These are phyloP conservation scores for Batillaria attramentaria DNA, from an alignment of 1,140 invertebrate genomes.

Conservation along the genomic window DNA sequence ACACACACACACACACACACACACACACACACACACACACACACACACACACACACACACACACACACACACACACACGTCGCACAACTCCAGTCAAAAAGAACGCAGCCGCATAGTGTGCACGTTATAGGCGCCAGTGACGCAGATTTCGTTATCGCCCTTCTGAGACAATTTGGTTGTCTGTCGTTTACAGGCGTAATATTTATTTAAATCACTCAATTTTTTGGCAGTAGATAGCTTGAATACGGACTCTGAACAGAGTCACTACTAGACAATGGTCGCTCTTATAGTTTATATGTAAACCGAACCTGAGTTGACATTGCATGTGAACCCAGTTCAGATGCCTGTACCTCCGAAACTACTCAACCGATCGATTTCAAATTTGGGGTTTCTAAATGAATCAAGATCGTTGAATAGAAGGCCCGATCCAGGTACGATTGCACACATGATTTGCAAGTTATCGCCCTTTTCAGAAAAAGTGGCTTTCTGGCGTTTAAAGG, in stretches of 20 bases:
- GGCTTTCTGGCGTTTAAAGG: too few species aligned
- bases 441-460: too few species aligned
- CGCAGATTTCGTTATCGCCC: not conserved
- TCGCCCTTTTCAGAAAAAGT: too few species aligned
- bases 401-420: too few species aligned
- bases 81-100: not conserved
- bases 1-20: not conserved
- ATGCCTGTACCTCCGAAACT: too few species aligned
- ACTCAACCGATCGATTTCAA: too few species aligned
- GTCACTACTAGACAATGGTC: too few species aligned
- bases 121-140: not conserved
- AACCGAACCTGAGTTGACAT: too few species aligned
- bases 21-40: not conserved
- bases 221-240: not conserved
- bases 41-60: conserved; percentile 13
- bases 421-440: too few species aligned
- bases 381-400: too few species aligned
- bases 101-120: not conserved
- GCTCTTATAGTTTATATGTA: too few species aligned
- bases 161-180: not conserved
- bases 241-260: not conserved
- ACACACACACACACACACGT: not conserved
- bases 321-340: too few species aligned
- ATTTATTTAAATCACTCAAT: not conserved
- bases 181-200: not conserved